Percentiles rank a stretch among this genome's conserved stretches.
phyloP scores from a whole-genome alignment of 2,797 vertebrate species.

The Sciaenops ocellatus region DNA sequence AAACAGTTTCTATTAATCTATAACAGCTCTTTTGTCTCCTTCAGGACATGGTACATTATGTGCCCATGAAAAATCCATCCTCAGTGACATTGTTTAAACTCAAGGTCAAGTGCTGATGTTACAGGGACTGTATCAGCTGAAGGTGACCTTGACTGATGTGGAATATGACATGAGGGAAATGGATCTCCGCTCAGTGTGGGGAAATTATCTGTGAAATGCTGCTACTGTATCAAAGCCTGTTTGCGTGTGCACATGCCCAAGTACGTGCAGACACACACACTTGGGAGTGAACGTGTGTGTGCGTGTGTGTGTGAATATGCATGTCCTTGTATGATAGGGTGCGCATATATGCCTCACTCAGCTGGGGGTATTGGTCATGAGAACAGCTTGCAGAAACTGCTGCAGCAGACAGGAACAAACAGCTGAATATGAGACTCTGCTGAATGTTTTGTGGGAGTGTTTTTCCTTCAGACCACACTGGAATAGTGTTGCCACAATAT shows the following conservation, averaged over 20 bases:
- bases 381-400: constrained; percentile 86
- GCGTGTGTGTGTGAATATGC: constrained; percentile 28
- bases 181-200: constrained; percentile 76
- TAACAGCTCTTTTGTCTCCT: constrained; percentile 75
- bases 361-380: constrained; percentile 85
- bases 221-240: constrained; percentile 79
- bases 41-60: constrained; percentile 75
- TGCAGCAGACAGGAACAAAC: constrained; percentile 58
- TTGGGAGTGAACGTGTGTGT: neutral
- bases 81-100: constrained; percentile 77
- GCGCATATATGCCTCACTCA: constrained; percentile 62
- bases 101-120: constrained; percentile 82
- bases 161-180: constrained; percentile 84
- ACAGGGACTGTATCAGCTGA: constrained; percentile 71
- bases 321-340: constrained; percentile 62
- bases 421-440: constrained; percentile 53
- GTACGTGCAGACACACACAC: neutral
- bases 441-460: constrained; percentile 20
- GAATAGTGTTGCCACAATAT: constrained; percentile 38
- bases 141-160: constrained; percentile 83
- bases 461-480: constrained; percentile 6
- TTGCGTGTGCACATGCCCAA: constrained; percentile 50
- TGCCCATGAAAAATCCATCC: constrained; percentile 79
- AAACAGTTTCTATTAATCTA: constrained; percentile 74
- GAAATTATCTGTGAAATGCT: constrained; percentile 84